Percentiles rank a stretch among this genome's conserved stretches.
Evolutionary conservation across 2,113 vertebrate species (phyloP).

Genomic region (Gulo gulo): DNA sequence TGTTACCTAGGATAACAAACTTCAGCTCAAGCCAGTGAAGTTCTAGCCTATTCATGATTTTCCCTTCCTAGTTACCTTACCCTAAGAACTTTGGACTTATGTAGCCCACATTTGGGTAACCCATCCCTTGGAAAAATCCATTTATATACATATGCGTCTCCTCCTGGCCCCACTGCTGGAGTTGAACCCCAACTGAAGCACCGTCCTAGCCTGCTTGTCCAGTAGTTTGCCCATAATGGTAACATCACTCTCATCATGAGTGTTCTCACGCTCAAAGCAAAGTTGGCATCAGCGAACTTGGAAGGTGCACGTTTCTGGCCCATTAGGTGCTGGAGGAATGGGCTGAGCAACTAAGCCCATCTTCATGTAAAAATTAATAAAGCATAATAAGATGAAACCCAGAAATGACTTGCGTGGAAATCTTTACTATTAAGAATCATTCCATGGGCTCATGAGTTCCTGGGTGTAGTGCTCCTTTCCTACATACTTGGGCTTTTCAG

Average conservation of each 20-base stretch:
- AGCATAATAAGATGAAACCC: background rate
- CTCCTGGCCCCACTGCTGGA: background rate
- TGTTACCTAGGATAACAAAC: background rate
- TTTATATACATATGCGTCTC: rapidly evolving
- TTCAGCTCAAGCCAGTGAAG: background rate
- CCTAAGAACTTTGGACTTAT: background rate
- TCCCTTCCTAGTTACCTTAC: background rate
- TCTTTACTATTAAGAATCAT: background rate
- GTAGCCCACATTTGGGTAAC: background rate
- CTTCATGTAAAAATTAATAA: background rate
- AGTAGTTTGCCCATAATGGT: background rate
- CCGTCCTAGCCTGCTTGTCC: background rate
- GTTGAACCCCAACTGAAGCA: background rate
- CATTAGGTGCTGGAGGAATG: background rate
- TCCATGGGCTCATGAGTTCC: background rate
- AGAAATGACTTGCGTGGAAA: background rate
- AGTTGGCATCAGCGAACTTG: background rate
- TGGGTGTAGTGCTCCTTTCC: rapidly evolving
- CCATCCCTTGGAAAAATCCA: background rate
- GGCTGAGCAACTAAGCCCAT: background rate
- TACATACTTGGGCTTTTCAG: background rate
- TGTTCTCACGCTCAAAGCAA: background rate
- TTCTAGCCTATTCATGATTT: background rate
- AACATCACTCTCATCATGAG: background rate
- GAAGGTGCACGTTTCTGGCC: background rate